A percentile compares a stretch with the other conserved stretches of the same genome.
These are phyloP conservation scores for Catajapyx aquilonaris DNA, from an alignment of 1,140 invertebrate genomes.

Conservation along the genomic window DNA sequence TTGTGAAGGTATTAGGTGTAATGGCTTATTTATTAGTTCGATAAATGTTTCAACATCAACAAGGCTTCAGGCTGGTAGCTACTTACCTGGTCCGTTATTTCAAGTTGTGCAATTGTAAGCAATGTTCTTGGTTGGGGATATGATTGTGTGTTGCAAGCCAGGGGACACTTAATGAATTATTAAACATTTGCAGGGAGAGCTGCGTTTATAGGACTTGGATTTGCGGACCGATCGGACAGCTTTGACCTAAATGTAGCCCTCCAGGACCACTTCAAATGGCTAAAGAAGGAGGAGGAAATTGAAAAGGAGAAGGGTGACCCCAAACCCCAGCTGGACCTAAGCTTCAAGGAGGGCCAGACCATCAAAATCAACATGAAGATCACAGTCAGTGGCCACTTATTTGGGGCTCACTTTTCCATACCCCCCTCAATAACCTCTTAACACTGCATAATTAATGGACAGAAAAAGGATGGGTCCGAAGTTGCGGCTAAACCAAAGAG, in stretches of 20 bases:
- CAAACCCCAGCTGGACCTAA: conserved; percentile 73
- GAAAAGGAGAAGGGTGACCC: conserved; percentile 54
- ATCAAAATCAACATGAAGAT: conserved; percentile 98
- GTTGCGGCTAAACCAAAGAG: conserved; percentile 34
- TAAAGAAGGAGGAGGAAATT: conserved; percentile 76
- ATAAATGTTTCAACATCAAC: no score
- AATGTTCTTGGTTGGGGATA: no score
- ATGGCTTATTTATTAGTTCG: no score
- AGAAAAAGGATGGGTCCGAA: conserved; percentile 77
- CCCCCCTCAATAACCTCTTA: no score
- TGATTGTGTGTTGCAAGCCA: no score
- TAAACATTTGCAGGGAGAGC: conserved; percentile 45
- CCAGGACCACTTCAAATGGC: conserved; percentile 96
- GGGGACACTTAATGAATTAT: conserved; percentile 5
- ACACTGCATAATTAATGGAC: conserved; percentile 13
- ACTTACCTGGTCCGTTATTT: no score
- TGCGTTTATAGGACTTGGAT: conserved; percentile 95
- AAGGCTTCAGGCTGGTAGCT: no score
- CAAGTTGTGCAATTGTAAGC: no score
- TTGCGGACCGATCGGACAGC: conserved; percentile 91
- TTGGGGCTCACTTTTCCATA: no score
- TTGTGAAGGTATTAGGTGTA: no score
- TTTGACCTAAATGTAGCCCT: conserved; percentile 98
- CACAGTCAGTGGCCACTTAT: no score
- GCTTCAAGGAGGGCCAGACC: conserved; percentile 95